Evolutionary conservation across 2,113 vertebrate genomes (phyloP).

Genomic region (Labeo catla): DNA sequence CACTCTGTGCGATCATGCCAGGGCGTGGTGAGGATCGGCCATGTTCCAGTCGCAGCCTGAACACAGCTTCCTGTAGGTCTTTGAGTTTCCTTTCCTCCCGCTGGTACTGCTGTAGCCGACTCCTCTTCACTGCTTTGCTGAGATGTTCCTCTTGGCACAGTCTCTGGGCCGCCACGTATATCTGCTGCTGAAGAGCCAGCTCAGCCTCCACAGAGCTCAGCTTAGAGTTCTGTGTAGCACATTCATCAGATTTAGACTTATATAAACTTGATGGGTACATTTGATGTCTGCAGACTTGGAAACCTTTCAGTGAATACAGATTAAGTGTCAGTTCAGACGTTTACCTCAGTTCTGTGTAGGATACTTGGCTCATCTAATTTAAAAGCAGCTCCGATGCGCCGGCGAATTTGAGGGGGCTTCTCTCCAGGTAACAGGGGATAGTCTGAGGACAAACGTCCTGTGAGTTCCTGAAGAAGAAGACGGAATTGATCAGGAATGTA

Average conservation of each 20-base stretch:
- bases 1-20: conserved; percentile 61
- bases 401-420: conserved; percentile 82
- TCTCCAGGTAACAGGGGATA: conserved; percentile 87
- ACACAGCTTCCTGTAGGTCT: conserved; percentile 79
- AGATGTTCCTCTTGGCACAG: conserved; percentile 82
- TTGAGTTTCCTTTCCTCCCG: conserved; percentile 85
- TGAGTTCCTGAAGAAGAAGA: conserved; percentile 82
- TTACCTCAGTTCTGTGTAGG: conserved; percentile 75
- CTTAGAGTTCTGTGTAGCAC: conserved; percentile 75
- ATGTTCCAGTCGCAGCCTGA: conserved; percentile 71
- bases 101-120: conserved; percentile 75
- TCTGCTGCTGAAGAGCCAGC: conserved; percentile 88
- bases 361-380: conserved; percentile 84
- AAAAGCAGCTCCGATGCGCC: conserved; percentile 87
- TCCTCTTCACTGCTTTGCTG: conserved; percentile 79
- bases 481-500: neutral
- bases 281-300: neutral
- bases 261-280: neutral
- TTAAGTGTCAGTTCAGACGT: neutral
- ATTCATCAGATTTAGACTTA: neutral
- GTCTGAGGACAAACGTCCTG: conserved; percentile 81
- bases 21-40: conserved; percentile 72
- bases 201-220: conserved; percentile 81
- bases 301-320: neutral
- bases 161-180: conserved; percentile 80